Base-by-base conservation (phyloP, 2,797 vertebrate species). In the Melanotaenia maccullochi region DNA sequence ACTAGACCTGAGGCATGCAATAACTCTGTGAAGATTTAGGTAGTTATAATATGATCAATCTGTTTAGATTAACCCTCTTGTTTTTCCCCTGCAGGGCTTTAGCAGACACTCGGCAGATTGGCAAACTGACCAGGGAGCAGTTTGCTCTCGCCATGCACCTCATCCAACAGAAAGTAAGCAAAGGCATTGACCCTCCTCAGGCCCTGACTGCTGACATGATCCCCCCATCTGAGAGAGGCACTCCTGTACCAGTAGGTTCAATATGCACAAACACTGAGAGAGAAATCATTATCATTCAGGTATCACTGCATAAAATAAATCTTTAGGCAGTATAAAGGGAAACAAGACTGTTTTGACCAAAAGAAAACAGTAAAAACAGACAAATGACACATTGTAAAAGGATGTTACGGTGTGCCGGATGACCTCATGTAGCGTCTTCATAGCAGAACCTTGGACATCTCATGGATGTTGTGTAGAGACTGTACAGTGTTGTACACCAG, bases 81-180 rank as follows among this genome's bases (percentile, higher is more conserved):
- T 33, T 57, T 56, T 22, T 30, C 44, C 20, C 16, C 35, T 18
- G 38, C 89, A 99, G 98, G 98, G 96, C 97, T 71, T 87, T 99
- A 87, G 97, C 97, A 9, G 98, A 99, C 85, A 99, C 96, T 0
- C 94, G 97, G 65, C 97, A 99, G 90, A 94, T 96, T 68, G 98
- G 98, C 16, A 99, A 97, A 87, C 90, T 99, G 68, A 97, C 94
- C 75, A 94, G 96, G 71, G 97, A 99, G 69, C 98, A 99, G 87
- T 99, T 99, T 84, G 94, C 95, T 4, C 90, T 99, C 1, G 97
- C 98, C 74, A 99, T 99, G 97, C 92, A 97, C 90, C 91, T 99
- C 83, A 99, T 99, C 81, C 97, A 99, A 68, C 97, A 97, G 94
- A 99, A 98, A 89, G 98, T 99, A 87, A 96, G 94, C 90, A 98